Evolutionary conservation across 2,797 vertebrate genomes (phyloP), one percentile per base, ranked within the genome.

Genomic region (Cossypha dichroa): DNA sequence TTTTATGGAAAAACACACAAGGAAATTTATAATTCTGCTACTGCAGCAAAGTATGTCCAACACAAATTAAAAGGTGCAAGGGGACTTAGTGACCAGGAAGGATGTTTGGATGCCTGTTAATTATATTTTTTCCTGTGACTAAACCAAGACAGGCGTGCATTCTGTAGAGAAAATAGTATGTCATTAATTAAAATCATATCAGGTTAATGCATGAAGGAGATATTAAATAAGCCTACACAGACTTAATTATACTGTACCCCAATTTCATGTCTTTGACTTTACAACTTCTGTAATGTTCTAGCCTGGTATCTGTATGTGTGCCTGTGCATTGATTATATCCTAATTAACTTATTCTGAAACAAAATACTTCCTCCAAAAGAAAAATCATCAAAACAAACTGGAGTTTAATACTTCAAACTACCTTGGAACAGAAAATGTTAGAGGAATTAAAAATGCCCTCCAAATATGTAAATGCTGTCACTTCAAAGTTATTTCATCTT

Each of bases 351-450:
- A 33, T 11, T 72, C 64, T 3, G 2, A 78, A 83, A 60, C 25
- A 90, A 58, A 86, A 90, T 43, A 59, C 66, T 81, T 93, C 36
- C 29, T 84, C 43, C 43, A 7, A 55, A n/a, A 75, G 36, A 70
- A 38, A 75, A 58, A 49, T 64, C 34, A 88, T 75, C 76, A 88
- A 83, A 93, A 69, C 46, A 75, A 90, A 78, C 49, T 14, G 7
- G 40, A 73, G 40, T 86, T 94, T 85, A 88, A 73, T 74, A 73
- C 76, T 93, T 92, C 80, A 81, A 86, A 78, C 83, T 67, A 81
- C 46, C 26, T 90, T 45, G 56, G 59, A 84, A 74, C 15, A 51
- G 51, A 52, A 82, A 55, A 40, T n/a, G 26, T 81, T 49, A 76
- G 43, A 88, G 48, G 77, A 93, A 81, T 76, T 83, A 69, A 92